Conservation (phyloP, 2,113 vertebrate genomes). For the Phyllostomus discolor region DNA sequence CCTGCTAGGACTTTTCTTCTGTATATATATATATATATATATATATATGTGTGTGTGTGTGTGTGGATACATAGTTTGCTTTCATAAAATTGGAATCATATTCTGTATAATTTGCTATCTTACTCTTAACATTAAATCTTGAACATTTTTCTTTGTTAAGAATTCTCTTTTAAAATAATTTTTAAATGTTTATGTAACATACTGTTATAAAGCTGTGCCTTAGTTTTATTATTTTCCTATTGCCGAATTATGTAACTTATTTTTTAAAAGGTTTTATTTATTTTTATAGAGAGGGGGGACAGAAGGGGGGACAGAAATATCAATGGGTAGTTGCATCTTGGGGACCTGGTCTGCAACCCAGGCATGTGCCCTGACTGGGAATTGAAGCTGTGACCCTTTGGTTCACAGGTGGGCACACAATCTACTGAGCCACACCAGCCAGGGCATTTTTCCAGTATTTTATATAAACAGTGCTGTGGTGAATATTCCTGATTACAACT, state of each 20-base stretch:
- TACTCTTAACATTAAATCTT: neutral
- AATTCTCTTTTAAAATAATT: neutral
- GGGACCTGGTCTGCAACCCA: too few species aligned
- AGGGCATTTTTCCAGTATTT: neutral
- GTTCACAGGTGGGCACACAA: too few species aligned
- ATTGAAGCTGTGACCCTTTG: too few species aligned
- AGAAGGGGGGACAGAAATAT: too few species aligned
- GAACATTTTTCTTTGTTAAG: neutral
- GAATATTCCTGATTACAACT: neutral
- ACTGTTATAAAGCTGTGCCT: neutral
- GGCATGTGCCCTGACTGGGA: too few species aligned
- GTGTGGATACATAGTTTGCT: neutral
- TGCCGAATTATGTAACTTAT: neutral
- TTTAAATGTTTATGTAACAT: neutral
- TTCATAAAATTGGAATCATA: neutral
- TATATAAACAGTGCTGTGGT: neutral
- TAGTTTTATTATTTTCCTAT: neutral
- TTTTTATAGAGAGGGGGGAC: too few species aligned
- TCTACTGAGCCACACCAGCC: too few species aligned
- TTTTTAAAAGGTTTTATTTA: too few species aligned
- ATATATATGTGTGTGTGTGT: too few species aligned
- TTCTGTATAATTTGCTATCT: neutral
- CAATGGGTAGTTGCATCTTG: too few species aligned
- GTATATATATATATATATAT: neutral
- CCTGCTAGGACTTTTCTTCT: neutral